Percentiles rank a stretch among this genome's conserved stretches.
Conservation (phyloP, 1,140 invertebrate species). For the Macrostomum lignano region DNA sequence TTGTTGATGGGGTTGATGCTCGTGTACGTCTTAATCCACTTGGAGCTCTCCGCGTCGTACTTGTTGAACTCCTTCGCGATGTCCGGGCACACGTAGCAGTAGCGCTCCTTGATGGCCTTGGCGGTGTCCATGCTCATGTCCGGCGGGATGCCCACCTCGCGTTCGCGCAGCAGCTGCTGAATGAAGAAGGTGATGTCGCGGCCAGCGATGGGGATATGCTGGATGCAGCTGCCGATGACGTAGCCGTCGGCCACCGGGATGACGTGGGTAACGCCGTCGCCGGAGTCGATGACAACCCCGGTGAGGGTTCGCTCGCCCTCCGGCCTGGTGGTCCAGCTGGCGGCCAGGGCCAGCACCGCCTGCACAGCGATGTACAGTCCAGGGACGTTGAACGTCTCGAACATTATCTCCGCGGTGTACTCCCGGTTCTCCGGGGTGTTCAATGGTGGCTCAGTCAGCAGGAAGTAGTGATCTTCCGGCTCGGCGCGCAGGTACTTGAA, state of each 20-base stretch:
- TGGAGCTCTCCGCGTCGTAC: slow-evolving; percentile 70
- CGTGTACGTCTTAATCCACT: slow-evolving; percentile 77
- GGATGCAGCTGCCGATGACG: slow-evolving; percentile 97
- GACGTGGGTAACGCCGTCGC: slow-evolving; percentile 95
- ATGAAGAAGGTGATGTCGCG: slow-evolving; percentile 97
- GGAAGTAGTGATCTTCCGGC: slow-evolving; percentile 94
- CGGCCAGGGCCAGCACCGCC: slow-evolving; percentile 81
- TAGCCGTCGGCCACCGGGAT: slow-evolving; percentile 97
- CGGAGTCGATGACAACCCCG: slow-evolving; percentile 82
- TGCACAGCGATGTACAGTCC: slow-evolving; percentile 93
- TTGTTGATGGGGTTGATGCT: slow-evolving; percentile 76
- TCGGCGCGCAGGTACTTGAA: slow-evolving; percentile 93
- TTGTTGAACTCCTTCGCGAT: slow-evolving; percentile 97
- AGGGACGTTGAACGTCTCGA: slow-evolving; percentile 97
- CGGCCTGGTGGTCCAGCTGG: slow-evolving; percentile 70
- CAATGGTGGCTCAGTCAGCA: slow-evolving; percentile 91
- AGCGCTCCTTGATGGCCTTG: slow-evolving; percentile 67
- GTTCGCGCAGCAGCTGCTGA: slow-evolving; percentile 71
- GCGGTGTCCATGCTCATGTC: slow-evolving; percentile 96
- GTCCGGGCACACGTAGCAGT: slow-evolving; percentile 90
- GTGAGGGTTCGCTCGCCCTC: slow-evolving; percentile 68
- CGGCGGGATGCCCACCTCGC: slow-evolving; percentile 84
- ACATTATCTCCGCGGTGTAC: slow-evolving; percentile 99
- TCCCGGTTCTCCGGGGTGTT: slow-evolving; percentile 98
- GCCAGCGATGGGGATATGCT: slow-evolving; percentile 97